These are phyloP conservation scores for Climacteris rufus DNA, from an alignment of 2,113 vertebrate genomes.

Conservation along the genomic window DNA sequence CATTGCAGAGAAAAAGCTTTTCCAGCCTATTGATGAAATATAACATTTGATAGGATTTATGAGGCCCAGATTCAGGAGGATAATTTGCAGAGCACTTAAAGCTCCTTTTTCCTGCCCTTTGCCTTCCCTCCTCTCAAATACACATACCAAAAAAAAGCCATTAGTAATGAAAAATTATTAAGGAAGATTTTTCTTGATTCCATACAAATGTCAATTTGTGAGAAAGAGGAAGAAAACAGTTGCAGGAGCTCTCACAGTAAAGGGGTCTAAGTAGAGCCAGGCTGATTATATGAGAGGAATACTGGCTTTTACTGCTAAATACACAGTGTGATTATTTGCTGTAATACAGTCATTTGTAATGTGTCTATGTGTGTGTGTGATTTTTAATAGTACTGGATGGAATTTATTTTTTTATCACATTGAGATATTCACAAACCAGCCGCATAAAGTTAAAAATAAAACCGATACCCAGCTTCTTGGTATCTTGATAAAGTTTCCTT, in stretches of 20 bases:
- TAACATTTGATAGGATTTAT: slow-evolving; percentile 84
- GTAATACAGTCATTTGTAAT: neutral
- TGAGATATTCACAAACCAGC: slow-evolving; percentile 15
- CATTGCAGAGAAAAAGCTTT: slow-evolving; percentile 74
- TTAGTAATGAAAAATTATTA: slow-evolving; percentile 78
- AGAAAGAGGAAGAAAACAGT: slow-evolving; percentile 41
- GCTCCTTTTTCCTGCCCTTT: slow-evolving; percentile 75
- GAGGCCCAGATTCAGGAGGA: slow-evolving; percentile 77
- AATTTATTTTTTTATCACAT: slow-evolving; percentile 27
- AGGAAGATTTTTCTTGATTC: slow-evolving; percentile 68
- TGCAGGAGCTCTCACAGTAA: slow-evolving; percentile 1
- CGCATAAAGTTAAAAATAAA: slow-evolving; percentile 58
- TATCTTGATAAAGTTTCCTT: slow-evolving; percentile 71
- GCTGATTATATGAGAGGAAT: neutral
- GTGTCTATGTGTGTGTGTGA: neutral
- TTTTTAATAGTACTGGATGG: slow-evolving; percentile 44
- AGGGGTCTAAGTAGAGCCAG: neutral
- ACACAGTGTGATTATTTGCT: slow-evolving; percentile 40
- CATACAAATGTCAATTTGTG: slow-evolving; percentile 65
- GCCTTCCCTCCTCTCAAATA: slow-evolving; percentile 63
- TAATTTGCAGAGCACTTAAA: slow-evolving; percentile 85
- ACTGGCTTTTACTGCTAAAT: slow-evolving; percentile 24
- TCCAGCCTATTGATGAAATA: slow-evolving; percentile 79
- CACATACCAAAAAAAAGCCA: slow-evolving; percentile 68
- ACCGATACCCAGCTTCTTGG: slow-evolving; percentile 24